A percentile compares a stretch with the other conserved stretches of the same genome.
These are phyloP conservation scores for Drosophila greeni DNA, from an alignment of 2,888 invertebrate species.

Conservation along the genomic window DNA sequence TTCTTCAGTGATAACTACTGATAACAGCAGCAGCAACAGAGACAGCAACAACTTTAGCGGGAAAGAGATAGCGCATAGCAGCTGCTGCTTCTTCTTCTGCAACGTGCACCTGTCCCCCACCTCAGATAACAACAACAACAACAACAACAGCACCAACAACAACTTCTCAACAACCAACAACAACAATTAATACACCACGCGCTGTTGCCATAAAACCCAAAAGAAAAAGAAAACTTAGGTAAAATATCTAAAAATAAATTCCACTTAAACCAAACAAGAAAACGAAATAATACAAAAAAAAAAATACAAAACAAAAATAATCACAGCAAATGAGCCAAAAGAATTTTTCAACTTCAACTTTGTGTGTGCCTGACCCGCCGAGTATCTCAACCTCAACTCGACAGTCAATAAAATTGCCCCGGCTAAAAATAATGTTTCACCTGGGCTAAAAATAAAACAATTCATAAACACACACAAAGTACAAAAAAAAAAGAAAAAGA, in stretches of 20 bases:
- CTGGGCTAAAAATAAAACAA: slow-evolving; percentile 40
- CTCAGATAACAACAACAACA: slow-evolving; percentile 12
- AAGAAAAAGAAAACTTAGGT: slow-evolving; percentile 72
- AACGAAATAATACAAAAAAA: slow-evolving; percentile 19
- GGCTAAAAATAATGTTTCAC: slow-evolving; percentile 49
- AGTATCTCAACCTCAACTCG: slow-evolving; percentile 16
- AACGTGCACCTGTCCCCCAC: slow-evolving; percentile 48
- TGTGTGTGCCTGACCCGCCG: slow-evolving; percentile 17
- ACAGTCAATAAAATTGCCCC: slow-evolving; percentile 31
- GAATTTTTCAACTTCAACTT: slow-evolving; percentile 44
- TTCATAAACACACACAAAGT: slow-evolving; percentile 30
- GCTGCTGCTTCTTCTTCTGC: slow-evolving; percentile 34
- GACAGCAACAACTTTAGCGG: slow-evolving; percentile 43
- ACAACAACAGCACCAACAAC: slow-evolving; percentile 23
- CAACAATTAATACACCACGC: slow-evolving; percentile 35
- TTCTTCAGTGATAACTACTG: slow-evolving; percentile 48
- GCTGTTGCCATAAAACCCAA: slow-evolving; percentile 54
- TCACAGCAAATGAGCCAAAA: slow-evolving; percentile 35
- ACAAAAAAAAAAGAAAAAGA: background rate
- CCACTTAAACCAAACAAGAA: slow-evolving; percentile 60
- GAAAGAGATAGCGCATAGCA: slow-evolving; percentile 29
- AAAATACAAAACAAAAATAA: slow-evolving; percentile 29
- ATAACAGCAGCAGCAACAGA: slow-evolving; percentile 31
- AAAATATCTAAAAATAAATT: slow-evolving; percentile 75
- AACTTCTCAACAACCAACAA: slow-evolving; percentile 41